These are phyloP conservation scores for Antheraea yamamai DNA, from an alignment of 2,888 invertebrate genomes.

Conservation along the genomic window DNA sequence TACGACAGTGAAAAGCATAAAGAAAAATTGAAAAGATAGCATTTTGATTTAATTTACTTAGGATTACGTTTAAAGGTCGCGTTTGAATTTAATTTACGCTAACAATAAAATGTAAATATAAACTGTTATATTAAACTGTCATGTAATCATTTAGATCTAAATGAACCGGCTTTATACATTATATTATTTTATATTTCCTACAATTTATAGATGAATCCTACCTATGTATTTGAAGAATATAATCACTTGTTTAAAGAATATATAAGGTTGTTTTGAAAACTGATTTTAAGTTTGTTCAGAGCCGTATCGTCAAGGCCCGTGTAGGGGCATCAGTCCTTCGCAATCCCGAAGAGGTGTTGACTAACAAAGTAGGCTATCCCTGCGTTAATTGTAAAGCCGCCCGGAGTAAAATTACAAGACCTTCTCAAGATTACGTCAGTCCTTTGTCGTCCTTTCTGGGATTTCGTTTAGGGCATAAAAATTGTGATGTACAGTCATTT, in stretches of 20 bases:
- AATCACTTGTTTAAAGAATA: conserved; percentile 28
- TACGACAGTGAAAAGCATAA: too few species aligned
- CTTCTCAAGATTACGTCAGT: conserved; percentile 38
- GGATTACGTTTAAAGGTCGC: too few species aligned
- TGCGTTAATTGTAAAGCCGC: conserved; percentile 44
- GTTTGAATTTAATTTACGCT: too few species aligned
- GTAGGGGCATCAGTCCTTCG: conserved; percentile 28
- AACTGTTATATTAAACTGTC: too few species aligned
- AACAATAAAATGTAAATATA: too few species aligned
- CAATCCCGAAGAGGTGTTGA: conserved; percentile 43
- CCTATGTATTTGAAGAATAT: conserved; percentile 21
- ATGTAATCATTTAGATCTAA: too few species aligned
- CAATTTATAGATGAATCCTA: conserved; percentile 19
- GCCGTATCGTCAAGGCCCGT: conserved; percentile 29
- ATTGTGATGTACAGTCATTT: conserved; percentile 32
- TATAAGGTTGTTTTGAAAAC: conserved; percentile 35
- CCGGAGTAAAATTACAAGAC: conserved; percentile 44
- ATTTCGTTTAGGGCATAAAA: conserved; percentile 29
- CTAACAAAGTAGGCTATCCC: conserved; percentile 42
- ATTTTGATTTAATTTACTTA: too few species aligned
- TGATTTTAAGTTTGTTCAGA: conserved; percentile 36
- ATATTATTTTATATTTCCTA: neutral
- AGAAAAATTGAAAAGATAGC: too few species aligned
- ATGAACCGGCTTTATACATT: too few species aligned
- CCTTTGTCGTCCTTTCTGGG: conserved; percentile 34